Conservation (phyloP, 2,113 vertebrate genomes). For the Phaetusa simplex region DNA sequence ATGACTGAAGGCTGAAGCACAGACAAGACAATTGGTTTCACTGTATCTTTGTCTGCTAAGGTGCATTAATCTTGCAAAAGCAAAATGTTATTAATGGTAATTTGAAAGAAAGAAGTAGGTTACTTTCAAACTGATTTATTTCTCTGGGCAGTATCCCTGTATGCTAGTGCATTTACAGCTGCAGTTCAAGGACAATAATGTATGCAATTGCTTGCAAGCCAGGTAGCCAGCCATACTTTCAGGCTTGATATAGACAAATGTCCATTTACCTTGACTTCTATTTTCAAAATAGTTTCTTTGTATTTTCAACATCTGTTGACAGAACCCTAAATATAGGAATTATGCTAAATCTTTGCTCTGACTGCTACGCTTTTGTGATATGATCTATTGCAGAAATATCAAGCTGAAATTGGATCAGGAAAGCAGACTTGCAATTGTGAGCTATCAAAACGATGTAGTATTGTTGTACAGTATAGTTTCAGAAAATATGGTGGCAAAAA, state of each 20-base stretch:
- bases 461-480: slow-evolving; percentile 63
- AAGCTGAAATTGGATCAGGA: slow-evolving; percentile 68
- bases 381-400: slow-evolving; percentile 61
- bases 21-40: slow-evolving; percentile 40
- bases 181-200: not conserved
- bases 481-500: slow-evolving; percentile 60
- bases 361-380: slow-evolving; percentile 42
- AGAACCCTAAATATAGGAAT: slow-evolving; percentile 49
- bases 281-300: slow-evolving; percentile 37
- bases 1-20: not conserved
- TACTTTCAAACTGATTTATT: slow-evolving; percentile 31
- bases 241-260: slow-evolving; percentile 37
- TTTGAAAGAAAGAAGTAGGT: slow-evolving; percentile 47
- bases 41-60: slow-evolving; percentile 21
- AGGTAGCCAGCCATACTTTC: not conserved
- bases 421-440: slow-evolving; percentile 63
- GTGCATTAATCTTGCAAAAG: slow-evolving; percentile 37
- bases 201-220: not conserved
- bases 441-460: slow-evolving; percentile 60
- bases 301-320: slow-evolving; percentile 50
- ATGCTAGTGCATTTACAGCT: not conserved
- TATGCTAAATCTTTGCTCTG: slow-evolving; percentile 58
- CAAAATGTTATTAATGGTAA: slow-evolving; percentile 47
- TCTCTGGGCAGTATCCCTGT: not conserved
- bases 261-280: not conserved